Conservation (phyloP, 2,113 vertebrate genomes). For the Indri indri region DNA sequence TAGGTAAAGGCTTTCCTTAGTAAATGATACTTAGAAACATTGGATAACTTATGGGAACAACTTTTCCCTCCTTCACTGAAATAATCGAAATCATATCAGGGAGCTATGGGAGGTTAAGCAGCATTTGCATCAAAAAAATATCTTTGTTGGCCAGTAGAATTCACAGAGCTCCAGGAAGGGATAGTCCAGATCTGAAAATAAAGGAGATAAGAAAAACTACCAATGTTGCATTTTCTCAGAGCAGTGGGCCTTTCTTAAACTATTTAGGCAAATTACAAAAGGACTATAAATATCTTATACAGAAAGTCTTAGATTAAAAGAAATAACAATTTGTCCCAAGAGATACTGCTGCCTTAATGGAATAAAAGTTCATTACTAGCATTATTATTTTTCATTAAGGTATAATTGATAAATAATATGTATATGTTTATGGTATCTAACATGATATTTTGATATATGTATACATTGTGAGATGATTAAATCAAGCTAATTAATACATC, state of each 20-base stretch:
- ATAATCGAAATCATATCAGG: background rate
- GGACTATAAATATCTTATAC: background rate
- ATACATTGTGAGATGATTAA: background rate
- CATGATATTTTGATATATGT: background rate
- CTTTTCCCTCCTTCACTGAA: background rate
- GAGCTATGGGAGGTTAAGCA: background rate
- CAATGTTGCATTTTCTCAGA: background rate
- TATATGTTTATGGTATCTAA: background rate
- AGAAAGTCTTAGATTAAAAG: background rate
- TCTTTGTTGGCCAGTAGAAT: background rate
- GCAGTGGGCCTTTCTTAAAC: background rate
- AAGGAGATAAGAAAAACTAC: background rate
- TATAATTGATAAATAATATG: background rate
- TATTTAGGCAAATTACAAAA: slow-evolving; percentile 7
- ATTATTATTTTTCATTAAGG: background rate
- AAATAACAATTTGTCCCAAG: background rate
- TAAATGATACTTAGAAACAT: background rate
- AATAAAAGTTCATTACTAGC: background rate
- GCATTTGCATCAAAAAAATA: background rate
- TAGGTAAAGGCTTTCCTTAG: background rate
- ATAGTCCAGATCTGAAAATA: background rate
- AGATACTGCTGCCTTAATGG: background rate
- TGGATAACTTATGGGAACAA: background rate
- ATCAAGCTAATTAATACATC: background rate
- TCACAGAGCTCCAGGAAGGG: background rate